Evolutionary conservation across 1,140 invertebrate species (phyloP).

Genomic region (Piezodorus guildinii): DNA sequence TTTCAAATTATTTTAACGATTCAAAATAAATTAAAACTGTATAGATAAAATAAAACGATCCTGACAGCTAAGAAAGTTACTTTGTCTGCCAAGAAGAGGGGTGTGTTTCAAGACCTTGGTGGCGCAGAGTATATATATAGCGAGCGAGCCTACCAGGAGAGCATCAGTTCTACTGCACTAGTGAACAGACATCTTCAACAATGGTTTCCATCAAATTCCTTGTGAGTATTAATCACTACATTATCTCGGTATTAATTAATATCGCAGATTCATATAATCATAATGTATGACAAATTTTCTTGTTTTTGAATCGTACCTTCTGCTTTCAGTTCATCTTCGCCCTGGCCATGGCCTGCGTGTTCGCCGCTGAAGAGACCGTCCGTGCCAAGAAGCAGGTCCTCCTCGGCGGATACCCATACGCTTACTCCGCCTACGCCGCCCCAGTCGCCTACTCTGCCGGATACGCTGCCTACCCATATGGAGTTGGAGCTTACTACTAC

Average conservation of each 20-base stretch:
- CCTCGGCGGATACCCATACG: slow-evolving; percentile 18
- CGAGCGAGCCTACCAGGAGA: neutral
- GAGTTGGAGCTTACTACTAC: slow-evolving; percentile 14
- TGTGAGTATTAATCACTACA: neutral
- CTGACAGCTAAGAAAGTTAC: too few relatives aligned
- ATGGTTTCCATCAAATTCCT: slow-evolving; percentile 9
- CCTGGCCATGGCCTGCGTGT: slow-evolving; percentile 18
- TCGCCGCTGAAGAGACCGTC: slow-evolving; percentile 18
- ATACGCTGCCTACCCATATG: slow-evolving; percentile 19
- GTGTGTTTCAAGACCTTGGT: neutral
- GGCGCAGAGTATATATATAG: neutral
- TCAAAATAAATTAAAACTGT: too few relatives aligned
- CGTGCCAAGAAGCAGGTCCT: slow-evolving; percentile 22
- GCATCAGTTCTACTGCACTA: neutral
- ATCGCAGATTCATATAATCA: too few relatives aligned
- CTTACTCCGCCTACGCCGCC: neutral
- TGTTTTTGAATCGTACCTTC: neutral
- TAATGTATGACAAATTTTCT: too few relatives aligned
- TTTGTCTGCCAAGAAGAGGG: too few relatives aligned
- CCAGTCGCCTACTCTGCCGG: slow-evolving; percentile 3
- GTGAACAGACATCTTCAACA: slow-evolving; percentile 1
- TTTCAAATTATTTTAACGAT: too few relatives aligned
- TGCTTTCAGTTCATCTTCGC: slow-evolving; percentile 18
- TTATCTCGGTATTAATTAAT: too few relatives aligned
- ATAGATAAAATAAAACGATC: too few relatives aligned